phyloP scores from a whole-genome alignment of 92 coral and sea anemone genomes.

The Porites divaricata region DNA sequence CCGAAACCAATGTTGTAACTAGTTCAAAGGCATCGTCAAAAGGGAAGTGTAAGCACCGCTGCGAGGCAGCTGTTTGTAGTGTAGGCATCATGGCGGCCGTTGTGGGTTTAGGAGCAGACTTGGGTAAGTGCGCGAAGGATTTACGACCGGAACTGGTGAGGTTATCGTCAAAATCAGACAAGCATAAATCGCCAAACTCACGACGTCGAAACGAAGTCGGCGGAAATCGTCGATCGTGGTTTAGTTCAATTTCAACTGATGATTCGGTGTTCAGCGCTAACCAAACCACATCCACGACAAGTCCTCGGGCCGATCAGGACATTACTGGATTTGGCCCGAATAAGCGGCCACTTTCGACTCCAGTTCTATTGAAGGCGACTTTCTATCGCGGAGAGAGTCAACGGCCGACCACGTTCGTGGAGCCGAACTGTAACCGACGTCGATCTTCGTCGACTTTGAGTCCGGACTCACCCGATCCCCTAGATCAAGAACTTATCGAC shows the following conservation, averaged over 20 bases:
- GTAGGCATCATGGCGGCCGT: slow-evolving; percentile 63
- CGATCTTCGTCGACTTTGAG: slow-evolving; percentile 47
- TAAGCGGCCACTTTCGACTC: slow-evolving; percentile 86
- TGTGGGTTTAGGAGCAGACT: slow-evolving; percentile 61
- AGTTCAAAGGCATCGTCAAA: slow-evolving; percentile 48
- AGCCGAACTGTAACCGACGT: slow-evolving; percentile 40
- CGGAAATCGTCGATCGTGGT: slow-evolving; percentile 73
- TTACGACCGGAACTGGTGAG: slow-evolving; percentile 61
- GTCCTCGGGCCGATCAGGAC: slow-evolving; percentile 52
- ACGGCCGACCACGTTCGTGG: slow-evolving; percentile 58
- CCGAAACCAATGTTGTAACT: slow-evolving; percentile 74
- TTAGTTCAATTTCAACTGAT: slow-evolving; percentile 74
- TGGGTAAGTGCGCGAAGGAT: slow-evolving; percentile 55
- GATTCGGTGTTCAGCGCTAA: slow-evolving; percentile 41
- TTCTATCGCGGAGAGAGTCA: slow-evolving; percentile 59
- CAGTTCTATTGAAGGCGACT: slow-evolving; percentile 83
- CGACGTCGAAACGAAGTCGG: slow-evolving; percentile 81
- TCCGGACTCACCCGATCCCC: slow-evolving; percentile 40
- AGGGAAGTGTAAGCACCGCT: slow-evolving; percentile 51
- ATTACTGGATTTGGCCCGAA: slow-evolving; percentile 48
- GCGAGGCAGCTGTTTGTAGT: slow-evolving; percentile 63
- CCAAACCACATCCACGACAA: slow-evolving; percentile 38
- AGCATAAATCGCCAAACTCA: slow-evolving; percentile 72
- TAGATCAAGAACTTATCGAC: slow-evolving; percentile 59
- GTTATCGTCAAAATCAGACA: slow-evolving; percentile 57